Evolutionary conservation across 2,888 invertebrate species (phyloP).

Genomic region (Oscheius sp.): DNA sequence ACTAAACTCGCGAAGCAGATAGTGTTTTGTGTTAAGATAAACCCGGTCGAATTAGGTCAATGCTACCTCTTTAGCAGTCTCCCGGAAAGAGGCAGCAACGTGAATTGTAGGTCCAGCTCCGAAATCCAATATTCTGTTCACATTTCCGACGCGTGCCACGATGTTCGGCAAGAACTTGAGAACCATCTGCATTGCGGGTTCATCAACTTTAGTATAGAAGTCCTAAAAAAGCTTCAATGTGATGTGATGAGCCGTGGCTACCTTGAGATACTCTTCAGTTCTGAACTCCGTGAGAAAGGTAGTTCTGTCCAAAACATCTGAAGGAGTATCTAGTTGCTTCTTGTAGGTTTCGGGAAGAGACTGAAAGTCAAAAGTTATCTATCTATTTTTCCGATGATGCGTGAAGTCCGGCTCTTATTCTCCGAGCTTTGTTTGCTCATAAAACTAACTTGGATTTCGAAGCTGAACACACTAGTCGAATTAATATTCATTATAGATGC

Average conservation of each 20-base stretch:
- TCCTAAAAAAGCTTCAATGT: slow-evolving; percentile 52
- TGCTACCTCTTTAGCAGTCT: slow-evolving; percentile 61
- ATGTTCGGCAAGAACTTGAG: slow-evolving; percentile 69
- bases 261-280: slow-evolving; percentile 62
- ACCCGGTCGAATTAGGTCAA: background rate
- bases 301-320: slow-evolving; percentile 54
- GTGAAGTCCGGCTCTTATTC: background rate
- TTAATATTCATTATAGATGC: background rate
- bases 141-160: slow-evolving; percentile 59
- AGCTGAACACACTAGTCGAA: slow-evolving; percentile 26
- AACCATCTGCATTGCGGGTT: slow-evolving; percentile 72
- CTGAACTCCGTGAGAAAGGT: slow-evolving; percentile 63
- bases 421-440: background rate
- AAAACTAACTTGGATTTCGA: slow-evolving; percentile 20
- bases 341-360: slow-evolving; percentile 6
- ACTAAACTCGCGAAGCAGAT: background rate
- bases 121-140: slow-evolving; percentile 52
- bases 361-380: background rate
- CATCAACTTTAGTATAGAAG: slow-evolving; percentile 68
- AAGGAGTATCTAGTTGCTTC: slow-evolving; percentile 9
- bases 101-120: slow-evolving; percentile 71
- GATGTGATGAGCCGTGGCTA: background rate
- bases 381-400: background rate
- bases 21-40: too few species aligned
- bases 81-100: slow-evolving; percentile 66